Evolutionary conservation across 1,140 invertebrate species (phyloP), one percentile per base, ranked within the genome.

Genomic region (Zaprionus vittiger): DNA sequence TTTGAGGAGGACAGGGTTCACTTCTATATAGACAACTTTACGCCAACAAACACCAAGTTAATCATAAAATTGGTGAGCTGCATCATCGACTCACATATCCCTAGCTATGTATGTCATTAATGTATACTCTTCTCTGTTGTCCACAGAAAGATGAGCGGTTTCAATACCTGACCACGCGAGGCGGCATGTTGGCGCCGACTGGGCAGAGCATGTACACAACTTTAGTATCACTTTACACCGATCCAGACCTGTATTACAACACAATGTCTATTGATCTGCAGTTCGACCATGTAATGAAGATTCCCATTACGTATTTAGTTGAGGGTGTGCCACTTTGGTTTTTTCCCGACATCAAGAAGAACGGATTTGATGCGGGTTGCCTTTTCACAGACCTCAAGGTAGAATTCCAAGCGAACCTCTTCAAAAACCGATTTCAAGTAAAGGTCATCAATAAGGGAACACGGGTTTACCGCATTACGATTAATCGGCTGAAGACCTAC

Each of bases 201-300:
- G 91, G 91, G 1, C 91, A 92, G 59, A 81, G 80, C 64, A 86
- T 86, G 75, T 92, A 92, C 61, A 83, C 89, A 5, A 78, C 84
- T 1, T 20, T 92, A 54, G 60, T 79, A 0, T 81, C 85, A 0
- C 7, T 73, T 26, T 92, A 78, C 49, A 56, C 77, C 14, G 91
- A 92, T 71, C 87, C 91, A 6, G 91, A 90, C 59, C 52, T 80
- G 7, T 92, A 92, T 75, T 64, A 79, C 20, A 92, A 92, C 44
- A 80, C 49, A 4, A 20, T 92, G 4, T 72, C 54, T 20, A 74
- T 92, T 2, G 83, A 90, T 37, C 44, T 92, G 12, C 73, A 81
- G 17, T 90, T 80, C 20, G 79, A 90, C 2, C 60, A 90, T 17
- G 22, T 82, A 7, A 68, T 90, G 20, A 80, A 90, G 60, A 52